Base-by-base conservation (phyloP, 2,888 invertebrate species). In the Helleia helle region DNA sequence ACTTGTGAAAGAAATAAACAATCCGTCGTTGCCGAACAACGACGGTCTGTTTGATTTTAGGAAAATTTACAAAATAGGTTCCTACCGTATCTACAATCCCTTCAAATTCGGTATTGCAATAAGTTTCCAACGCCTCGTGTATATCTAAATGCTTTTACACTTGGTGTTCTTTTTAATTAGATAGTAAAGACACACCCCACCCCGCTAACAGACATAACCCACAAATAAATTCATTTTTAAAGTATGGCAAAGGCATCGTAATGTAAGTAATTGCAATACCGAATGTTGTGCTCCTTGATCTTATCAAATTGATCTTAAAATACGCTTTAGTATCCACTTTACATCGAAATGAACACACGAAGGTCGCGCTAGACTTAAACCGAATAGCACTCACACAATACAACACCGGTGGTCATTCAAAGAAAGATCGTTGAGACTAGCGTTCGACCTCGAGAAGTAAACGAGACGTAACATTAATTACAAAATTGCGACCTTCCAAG, bases 1-100 rank as follows among this genome's bases (percentile, higher is more conserved):
- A 22, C n/a, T n/a, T n/a, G n/a, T 22, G 13, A 34, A 22, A 34
- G 34, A 34, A 34, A 34, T 34, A 34, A 34, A 18, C 22, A 34
- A 13, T 12, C 22, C 12, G 18, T 22, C 34, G 34, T 34, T 7
- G 18, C 31, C 8, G 7, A 22, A 22, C n/a, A n/a, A n/a, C n/a
- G n/a, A n/a, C n/a, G n/a, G n/a, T n/a, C n/a, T n/a, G n/a, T n/a
- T n/a, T n/a, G n/a, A n/a, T n/a, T n/a, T n/a, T n/a, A n/a, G n/a
- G n/a, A n/a, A n/a, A n/a, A n/a, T n/a, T n/a, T n/a, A n/a, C n/a
- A n/a, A n/a, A n/a, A n/a, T n/a, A n/a, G n/a, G n/a, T n/a, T n/a
- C n/a, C n/a, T n/a, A n/a, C n/a, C n/a, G n/a, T n/a, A n/a, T n/a
- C n/a, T n/a, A n/a, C n/a, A n/a, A n/a, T n/a, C n/a, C n/a, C n/a